Base-by-base conservation (phyloP, 2,113 vertebrate species). In the Toxotes chatareus region DNA sequence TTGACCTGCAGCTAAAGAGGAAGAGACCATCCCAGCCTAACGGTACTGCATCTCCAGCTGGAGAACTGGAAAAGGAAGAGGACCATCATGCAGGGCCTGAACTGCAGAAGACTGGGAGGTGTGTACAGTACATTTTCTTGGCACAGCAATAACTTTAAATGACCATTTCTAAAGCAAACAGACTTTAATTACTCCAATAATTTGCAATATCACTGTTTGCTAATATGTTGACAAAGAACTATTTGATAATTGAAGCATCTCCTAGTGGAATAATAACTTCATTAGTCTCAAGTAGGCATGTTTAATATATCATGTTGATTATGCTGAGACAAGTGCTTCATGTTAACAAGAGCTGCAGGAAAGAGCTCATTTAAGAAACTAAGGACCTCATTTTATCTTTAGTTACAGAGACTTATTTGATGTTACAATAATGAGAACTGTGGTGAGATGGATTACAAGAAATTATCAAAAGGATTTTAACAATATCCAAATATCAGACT, bases 101-200 rank as follows among this genome's bases (percentile, higher is more conserved):
- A 88, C 95, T 99, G 31, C 95, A 96, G 90, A 95, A 97, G 90
- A 99, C 97, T 11, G 97, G 97, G 88, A 96, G 96, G 97, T 97
- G 92, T 93, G 96, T 95, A 27, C 3, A 14, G 9, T 6, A 14
- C 27, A 23, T 56, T 27, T 60, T 31, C 3, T 14, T 36, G 16
- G 4, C n/a, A 38, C 7, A 9, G 8, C 9, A 36, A 16, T 6
- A 38, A 61, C 5, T 19, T 17, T 0, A 40, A 59, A 64, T 27
- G 1, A 55, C 57, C 34, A 68, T 42, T 47, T 59, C 3, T 38
- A 38, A 59, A 4, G 7, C 4, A 67, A 46, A 7, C 51, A 1
- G 17, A 14, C 31, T 6, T 23, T 44, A 56, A 12, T 62, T 34
- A 42, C 14, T 70, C 13, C 1, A 57, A 2, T 31, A 38, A 60